These are phyloP conservation scores for Griposia aprilina DNA, from an alignment of 2,888 invertebrate species.

Conservation along the genomic window DNA sequence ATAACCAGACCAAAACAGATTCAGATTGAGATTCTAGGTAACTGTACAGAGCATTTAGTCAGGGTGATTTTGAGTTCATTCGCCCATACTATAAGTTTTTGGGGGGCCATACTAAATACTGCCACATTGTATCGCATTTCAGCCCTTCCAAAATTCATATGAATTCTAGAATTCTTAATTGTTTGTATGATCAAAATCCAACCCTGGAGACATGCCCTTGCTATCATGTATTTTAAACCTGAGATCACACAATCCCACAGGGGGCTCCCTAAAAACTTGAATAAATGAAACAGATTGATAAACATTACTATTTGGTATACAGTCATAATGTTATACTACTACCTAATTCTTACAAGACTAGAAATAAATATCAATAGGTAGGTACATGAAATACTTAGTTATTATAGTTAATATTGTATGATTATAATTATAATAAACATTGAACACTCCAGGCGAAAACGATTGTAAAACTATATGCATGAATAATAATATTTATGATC, in stretches of 20 bases:
- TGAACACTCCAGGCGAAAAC: slow-evolving; percentile 79
- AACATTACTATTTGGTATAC: slow-evolving; percentile 61
- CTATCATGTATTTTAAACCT: slow-evolving; percentile 12
- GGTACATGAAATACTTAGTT: slow-evolving; percentile 57
- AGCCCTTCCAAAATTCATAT: not conserved
- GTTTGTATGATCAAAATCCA: not conserved
- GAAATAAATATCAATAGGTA: slow-evolving; percentile 56
- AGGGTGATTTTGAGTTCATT: slow-evolving; percentile 1
- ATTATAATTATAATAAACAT: slow-evolving; percentile 67
- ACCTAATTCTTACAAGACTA: slow-evolving; percentile 57
- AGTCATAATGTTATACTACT: slow-evolving; percentile 59
- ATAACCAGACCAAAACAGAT: slow-evolving; percentile 35
- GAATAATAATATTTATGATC: slow-evolving; percentile 36
- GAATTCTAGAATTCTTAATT: not conserved
- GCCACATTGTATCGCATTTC: not conserved
- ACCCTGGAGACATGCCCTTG: slow-evolving; percentile 8
- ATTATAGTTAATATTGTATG: slow-evolving; percentile 47
- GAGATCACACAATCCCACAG: slow-evolving; percentile 36
- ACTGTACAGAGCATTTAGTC: not conserved
- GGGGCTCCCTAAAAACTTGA: slow-evolving; percentile 29
- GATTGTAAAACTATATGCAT: slow-evolving; percentile 67
- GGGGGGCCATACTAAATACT: not conserved
- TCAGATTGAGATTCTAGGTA: slow-evolving; percentile 32
- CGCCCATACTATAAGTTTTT: no score
- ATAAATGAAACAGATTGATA: slow-evolving; percentile 38